Conservation (phyloP, 2,888 invertebrate species). For the Coecobrya sp. region DNA sequence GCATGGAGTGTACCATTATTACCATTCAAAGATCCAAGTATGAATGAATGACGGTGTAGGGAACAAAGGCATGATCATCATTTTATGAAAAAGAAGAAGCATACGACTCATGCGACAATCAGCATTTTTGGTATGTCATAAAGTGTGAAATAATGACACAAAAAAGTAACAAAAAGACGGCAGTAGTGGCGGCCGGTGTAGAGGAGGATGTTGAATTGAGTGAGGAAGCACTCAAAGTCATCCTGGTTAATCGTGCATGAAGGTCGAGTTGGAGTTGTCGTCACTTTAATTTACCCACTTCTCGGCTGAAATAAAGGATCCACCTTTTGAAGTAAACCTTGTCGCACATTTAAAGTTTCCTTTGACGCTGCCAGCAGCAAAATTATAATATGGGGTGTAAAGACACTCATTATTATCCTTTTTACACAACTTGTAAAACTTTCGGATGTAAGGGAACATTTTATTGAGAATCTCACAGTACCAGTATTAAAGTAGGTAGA, state of each 20-base stretch:
- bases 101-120: not conserved
- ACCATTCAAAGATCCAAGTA: too few species aligned
- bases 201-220: constrained; percentile 7
- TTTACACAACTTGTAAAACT: too few species aligned
- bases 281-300: not conserved
- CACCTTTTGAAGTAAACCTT: constrained; percentile 21
- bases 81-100: not conserved
- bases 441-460: too few species aligned
- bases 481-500: too few species aligned
- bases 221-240: constrained; percentile 78
- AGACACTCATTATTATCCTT: too few species aligned
- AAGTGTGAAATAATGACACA: not conserved
- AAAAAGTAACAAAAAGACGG: not conserved
- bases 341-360: not conserved
- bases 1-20: not conserved
- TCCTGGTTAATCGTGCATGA: constrained; percentile 76
- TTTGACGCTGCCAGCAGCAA: too few species aligned
- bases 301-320: not conserved
- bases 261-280: constrained; percentile 56
- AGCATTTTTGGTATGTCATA: not conserved
- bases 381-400: too few species aligned
- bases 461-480: too few species aligned
- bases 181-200: not conserved
- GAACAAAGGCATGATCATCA: not conserved
- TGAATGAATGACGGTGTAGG: too few species aligned